phyloP scores from a whole-genome alignment of 2,888 invertebrate genomes.

The Hydrotaea diabolus region DNA sequence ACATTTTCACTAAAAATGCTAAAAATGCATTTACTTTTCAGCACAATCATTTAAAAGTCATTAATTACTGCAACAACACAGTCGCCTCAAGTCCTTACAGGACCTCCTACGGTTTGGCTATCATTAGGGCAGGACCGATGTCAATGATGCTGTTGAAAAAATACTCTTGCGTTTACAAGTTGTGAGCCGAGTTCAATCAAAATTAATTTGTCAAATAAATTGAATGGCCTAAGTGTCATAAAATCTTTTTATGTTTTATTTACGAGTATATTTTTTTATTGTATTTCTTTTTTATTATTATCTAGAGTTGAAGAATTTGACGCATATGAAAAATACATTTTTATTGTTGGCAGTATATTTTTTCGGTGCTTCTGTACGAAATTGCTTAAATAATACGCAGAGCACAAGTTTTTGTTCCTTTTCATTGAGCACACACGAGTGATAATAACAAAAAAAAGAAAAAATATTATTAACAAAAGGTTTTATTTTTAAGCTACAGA shows the following conservation, averaged over 20 bases:
- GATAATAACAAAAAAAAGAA: background rate
- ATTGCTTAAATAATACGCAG: background rate
- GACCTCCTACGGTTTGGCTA: background rate
- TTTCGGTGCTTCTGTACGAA: background rate
- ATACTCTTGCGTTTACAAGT: too few species aligned
- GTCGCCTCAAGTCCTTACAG: background rate
- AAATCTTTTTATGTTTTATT: background rate
- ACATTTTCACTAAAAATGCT: background rate
- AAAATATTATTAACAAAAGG: slow-evolving; percentile 2
- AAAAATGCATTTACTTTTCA: background rate
- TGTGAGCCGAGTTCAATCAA: background rate
- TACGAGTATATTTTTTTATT: background rate
- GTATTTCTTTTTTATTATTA: too few species aligned
- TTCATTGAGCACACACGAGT: background rate
- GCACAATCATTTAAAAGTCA: slow-evolving; percentile 10
- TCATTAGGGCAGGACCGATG: background rate
- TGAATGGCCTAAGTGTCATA: background rate
- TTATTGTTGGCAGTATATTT: background rate
- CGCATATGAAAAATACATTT: background rate
- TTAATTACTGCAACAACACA: background rate
- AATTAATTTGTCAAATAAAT: slow-evolving; percentile 1
- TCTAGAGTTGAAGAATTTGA: background rate
- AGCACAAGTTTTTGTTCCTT: background rate
- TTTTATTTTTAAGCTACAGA: background rate
- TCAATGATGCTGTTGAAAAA: background rate